These are phyloP conservation scores for Miniopterus natalensis DNA, from an alignment of 2,113 vertebrate genomes.

Conservation along the genomic window DNA sequence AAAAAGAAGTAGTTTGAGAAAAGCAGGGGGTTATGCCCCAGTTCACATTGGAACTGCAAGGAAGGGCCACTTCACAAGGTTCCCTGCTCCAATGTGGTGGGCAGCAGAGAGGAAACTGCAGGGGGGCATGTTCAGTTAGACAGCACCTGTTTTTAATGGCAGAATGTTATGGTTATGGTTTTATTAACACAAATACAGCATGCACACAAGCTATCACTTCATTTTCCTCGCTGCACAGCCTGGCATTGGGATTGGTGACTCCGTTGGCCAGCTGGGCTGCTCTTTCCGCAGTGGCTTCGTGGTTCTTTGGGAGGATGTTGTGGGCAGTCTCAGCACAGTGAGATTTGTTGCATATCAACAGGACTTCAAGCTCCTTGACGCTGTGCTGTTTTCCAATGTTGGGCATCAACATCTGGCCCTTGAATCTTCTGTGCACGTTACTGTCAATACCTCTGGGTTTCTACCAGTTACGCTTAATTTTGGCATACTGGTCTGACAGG, in stretches of 20 bases:
- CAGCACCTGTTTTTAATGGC: background rate
- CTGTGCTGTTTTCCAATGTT: background rate
- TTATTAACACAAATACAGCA: background rate
- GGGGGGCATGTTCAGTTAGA: rapidly evolving
- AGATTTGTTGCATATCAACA: background rate
- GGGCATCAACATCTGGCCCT: background rate
- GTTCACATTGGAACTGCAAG: background rate
- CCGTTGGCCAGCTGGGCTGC: background rate
- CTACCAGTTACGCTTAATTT: background rate
- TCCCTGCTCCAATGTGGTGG: background rate
- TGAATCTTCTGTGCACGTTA: background rate
- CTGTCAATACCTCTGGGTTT: background rate
- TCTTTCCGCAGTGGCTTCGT: background rate
- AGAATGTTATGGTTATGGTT: background rate
- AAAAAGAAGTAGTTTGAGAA: background rate
- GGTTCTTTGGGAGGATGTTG: background rate
- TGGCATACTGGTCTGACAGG: background rate
- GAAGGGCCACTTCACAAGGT: background rate
- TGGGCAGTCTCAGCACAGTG: background rate
- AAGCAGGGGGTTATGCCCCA: background rate
- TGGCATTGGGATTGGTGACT: background rate
- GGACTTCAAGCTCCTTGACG: background rate
- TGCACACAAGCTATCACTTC: background rate
- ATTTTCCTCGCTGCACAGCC: background rate
- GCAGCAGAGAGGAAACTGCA: background rate